Evolutionary conservation across 2,888 invertebrate species (phyloP), one percentile per base, ranked within the genome.

Genomic region (Eupithecia pulchellata): DNA sequence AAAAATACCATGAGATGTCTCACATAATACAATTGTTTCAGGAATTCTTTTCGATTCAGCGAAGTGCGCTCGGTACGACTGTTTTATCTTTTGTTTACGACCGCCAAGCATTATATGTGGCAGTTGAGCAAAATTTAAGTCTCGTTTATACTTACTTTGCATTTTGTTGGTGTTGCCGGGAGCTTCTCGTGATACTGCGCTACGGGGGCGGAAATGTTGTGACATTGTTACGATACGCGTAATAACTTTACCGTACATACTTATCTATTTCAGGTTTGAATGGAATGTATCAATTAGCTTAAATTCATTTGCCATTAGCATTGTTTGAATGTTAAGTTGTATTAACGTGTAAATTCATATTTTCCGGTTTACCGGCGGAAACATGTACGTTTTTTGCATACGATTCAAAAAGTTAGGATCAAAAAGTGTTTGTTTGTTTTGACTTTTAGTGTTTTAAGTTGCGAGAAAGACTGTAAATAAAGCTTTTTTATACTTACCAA

Each of bases 51-150:
- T 52, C 60, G 71, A 71, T 67, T 63, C 60, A 64, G 57, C 39
- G 30, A 71, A 71, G 39, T 67, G 64, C 20, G 47, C 62, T 58
- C 60, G 8, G 25, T 60, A 42, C 29, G 75, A 80, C 79, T 81
- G 77, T 80, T 83, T 84, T 84, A 85, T 84, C 79, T 82, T 80
- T 83, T 84, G 84, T 84, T 84, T 84, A 84, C 80, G 84, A 82
- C 76, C 78, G 63, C 67, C 69, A 71, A 79, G 79, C 79, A 82
- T 83, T 82, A 84, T 82, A 81, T 81, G 82, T 83, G 81, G 82
- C 82, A 82, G 82, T 84, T 85, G 80, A 80, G 74, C 78, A 78
- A 82, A 83, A 82, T 84, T 80, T 84, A 82, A 84, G 75, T 73
- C 80, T 68, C 82, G 76, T 84, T 84, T 84, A 82, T 79, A 79